These are phyloP conservation scores for Cyprinus carpio DNA, from an alignment of 2,113 vertebrate genomes.

Conservation along the genomic window DNA sequence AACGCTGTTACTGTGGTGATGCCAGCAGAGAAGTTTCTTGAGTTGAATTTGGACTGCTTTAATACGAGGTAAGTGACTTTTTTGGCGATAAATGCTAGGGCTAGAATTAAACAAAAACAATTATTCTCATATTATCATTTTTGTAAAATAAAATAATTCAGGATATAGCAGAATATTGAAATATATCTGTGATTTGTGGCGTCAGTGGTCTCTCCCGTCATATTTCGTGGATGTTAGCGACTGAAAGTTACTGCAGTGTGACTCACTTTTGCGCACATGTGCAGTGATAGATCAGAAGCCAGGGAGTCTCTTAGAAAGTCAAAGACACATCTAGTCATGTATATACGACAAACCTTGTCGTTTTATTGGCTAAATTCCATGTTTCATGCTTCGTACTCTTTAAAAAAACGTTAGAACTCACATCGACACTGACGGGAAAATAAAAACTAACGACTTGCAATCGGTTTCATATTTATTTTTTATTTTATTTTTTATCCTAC, in stretches of 20 bases:
- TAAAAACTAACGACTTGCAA: not conserved
- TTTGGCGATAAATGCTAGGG: not conserved
- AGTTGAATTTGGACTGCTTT: slow-evolving; percentile 16
- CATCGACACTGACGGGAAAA: not conserved
- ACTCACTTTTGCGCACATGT: slow-evolving; percentile 83
- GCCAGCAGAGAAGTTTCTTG: slow-evolving; percentile 50
- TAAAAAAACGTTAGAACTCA: not conserved
- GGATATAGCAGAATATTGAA: not conserved
- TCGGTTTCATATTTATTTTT: not conserved
- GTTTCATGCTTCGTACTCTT: not conserved
- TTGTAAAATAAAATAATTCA: not conserved
- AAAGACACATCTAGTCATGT: not conserved
- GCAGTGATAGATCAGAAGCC: slow-evolving; percentile 71
- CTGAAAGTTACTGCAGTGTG: slow-evolving; percentile 83
- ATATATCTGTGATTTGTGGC: not conserved
- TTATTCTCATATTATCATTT: not conserved
- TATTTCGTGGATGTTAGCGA: slow-evolving; percentile 68
- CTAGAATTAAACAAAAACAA: not conserved
- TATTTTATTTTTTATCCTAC: not conserved
- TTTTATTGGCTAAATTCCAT: not conserved
- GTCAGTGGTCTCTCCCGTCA: not conserved
- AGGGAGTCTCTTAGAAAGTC: not conserved
- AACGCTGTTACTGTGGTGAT: slow-evolving; percentile 4
- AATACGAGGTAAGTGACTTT: slow-evolving; percentile 62
- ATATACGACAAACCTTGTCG: not conserved